Conservation (phyloP, 2,113 vertebrate genomes). For the Leucopsar rothschildi region DNA sequence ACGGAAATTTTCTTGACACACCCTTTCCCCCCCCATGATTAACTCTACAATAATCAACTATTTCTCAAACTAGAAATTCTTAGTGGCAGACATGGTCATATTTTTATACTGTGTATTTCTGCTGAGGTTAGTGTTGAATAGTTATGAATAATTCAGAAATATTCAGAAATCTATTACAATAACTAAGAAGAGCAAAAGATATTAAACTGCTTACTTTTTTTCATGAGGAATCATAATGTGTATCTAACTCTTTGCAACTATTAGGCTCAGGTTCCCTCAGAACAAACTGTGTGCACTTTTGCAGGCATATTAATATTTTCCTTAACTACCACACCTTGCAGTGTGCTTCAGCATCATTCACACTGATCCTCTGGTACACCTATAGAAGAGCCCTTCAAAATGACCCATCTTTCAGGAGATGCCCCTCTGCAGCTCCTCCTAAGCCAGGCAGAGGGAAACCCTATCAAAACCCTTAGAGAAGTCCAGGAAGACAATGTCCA, state of each 20-base stretch:
- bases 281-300: not conserved
- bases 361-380: not conserved
- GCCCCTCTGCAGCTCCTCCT: not conserved
- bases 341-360: not conserved
- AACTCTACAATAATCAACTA: not conserved
- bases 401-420: not conserved
- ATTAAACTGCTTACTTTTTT: not conserved
- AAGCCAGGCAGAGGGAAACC: not conserved
- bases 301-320: not conserved
- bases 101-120: not conserved
- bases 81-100: not conserved
- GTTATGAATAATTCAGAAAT: not conserved
- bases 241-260: not conserved
- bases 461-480: not conserved
- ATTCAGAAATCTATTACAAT: not conserved
- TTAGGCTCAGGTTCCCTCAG: not conserved
- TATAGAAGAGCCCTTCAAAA: not conserved
- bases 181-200: not conserved
- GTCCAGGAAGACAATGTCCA: not conserved
- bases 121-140: not conserved
- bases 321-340: not conserved
- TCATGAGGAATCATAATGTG: not conserved
- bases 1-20: not conserved
- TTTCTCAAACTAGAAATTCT: not conserved
- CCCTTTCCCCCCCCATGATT: accelerated